These are phyloP conservation scores for Athripsodes cinereus DNA, from an alignment of 2,888 invertebrate genomes.

Conservation along the genomic window DNA sequence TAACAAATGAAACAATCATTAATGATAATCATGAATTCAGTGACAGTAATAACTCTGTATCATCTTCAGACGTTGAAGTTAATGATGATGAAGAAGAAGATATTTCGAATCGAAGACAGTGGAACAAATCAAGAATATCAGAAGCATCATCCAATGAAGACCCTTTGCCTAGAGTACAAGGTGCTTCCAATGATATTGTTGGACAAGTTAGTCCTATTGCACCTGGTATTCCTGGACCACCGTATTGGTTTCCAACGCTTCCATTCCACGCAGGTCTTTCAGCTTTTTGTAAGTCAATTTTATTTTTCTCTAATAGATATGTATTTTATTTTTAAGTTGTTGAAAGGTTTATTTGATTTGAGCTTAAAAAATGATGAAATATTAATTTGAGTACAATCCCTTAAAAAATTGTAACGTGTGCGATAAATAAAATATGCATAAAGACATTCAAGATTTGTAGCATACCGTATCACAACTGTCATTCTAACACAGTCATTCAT, in stretches of 20 bases:
- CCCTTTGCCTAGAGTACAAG: slow-evolving; percentile 30
- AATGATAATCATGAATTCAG: neutral
- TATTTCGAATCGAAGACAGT: slow-evolving; percentile 27
- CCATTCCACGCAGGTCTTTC: slow-evolving; percentile 55
- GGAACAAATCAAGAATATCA: slow-evolving; percentile 29
- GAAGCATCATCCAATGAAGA: neutral
- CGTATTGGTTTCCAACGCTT: slow-evolving; percentile 42
- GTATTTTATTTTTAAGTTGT: no score
- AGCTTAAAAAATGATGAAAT: no score
- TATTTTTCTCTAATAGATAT: neutral
- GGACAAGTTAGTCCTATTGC: slow-evolving; percentile 28
- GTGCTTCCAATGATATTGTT: neutral
- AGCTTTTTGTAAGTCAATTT: slow-evolving; percentile 48
- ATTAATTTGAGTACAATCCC: no score
- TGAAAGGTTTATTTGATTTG: no score
- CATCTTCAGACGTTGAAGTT: slow-evolving; percentile 44
- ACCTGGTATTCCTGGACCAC: slow-evolving; percentile 39
- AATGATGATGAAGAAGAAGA: slow-evolving; percentile 7
- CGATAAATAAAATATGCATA: no score
- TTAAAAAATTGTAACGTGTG: no score
- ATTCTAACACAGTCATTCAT: no score
- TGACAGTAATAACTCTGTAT: slow-evolving; percentile 24
- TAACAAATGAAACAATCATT: neutral
- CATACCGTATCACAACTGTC: no score
- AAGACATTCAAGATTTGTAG: no score